Evolutionary conservation across 2,888 invertebrate species (phyloP), one percentile per base, ranked within the genome.

Genomic region (Galerucella nymphaeae): DNA sequence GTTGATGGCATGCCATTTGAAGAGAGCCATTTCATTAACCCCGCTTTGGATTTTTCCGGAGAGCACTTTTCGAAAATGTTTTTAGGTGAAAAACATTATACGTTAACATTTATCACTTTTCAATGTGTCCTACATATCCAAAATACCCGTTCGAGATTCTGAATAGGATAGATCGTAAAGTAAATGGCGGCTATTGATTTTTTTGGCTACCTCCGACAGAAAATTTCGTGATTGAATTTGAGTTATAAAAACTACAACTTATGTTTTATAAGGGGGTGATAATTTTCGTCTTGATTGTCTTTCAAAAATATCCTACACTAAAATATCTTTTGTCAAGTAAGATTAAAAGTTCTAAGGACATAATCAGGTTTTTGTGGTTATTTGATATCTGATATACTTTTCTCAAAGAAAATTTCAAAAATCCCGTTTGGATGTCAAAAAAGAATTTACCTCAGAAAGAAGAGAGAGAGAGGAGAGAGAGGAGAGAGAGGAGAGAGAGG

Each of bases 11-110:
- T 30, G 42, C 64, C 59, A 68, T 68, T 59, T 55, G 48, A 38
- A 30, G 14, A 62, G 68, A 62, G 68, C 58, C 64, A 64, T 72
- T 72, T 72, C 72, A 68, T 68, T 72, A 72, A 72, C 67, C 68
- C 64, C 68, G 63, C 14, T 68, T 58, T 50, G 57, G 72, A 66
- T 64, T 64, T 58, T 63, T 62, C 62, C 48, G 68, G 63, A 72
- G 68, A 48, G 45, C 66, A 50, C 66, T 57, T 70, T 71, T 71
- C n/a, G 61, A 63, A 68, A 64, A 72, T 72, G 72, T 72, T 64
- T 64, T 68, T 64, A 30, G 57, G 62, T 59, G 16, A 11, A 18
- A 41, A 55, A 45, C 50, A 66, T 71, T 71, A 66, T 66, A 66
- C 66, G 66, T 57, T 67, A 63, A 38, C 67, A 72, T 72, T 72